Percentiles rank a stretch among this genome's conserved stretches.
These are phyloP conservation scores for Ophiodon elongatus DNA, from an alignment of 2,113 vertebrate genomes.

Conservation along the genomic window DNA sequence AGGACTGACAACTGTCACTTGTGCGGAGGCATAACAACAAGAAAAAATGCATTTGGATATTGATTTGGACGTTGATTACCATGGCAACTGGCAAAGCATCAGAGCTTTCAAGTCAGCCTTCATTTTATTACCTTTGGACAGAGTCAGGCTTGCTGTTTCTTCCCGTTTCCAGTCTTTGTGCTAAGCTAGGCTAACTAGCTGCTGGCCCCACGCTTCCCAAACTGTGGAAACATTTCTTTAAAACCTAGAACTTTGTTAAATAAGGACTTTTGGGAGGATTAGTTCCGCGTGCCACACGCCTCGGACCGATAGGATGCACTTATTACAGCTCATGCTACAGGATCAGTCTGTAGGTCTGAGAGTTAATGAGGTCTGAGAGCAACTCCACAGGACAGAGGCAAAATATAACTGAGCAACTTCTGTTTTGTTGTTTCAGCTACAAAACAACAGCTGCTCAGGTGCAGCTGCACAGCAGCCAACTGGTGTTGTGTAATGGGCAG, in stretches of 20 bases:
- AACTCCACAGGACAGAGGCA: not conserved
- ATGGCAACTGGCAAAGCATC: no score
- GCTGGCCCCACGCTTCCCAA: not conserved
- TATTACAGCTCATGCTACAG: not conserved
- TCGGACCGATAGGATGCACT: not conserved
- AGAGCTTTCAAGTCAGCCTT: no score
- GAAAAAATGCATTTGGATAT: no score
- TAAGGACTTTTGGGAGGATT: not conserved
- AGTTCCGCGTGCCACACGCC: not conserved
- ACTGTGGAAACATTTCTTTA: not conserved
- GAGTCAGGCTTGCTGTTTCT: not conserved
- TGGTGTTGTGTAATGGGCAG: constrained; percentile 19
- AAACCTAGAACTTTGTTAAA: no score
- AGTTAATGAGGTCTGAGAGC: not conserved
- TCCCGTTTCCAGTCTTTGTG: not conserved
- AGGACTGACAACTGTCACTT: not conserved
- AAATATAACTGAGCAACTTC: not conserved
- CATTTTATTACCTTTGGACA: no score
- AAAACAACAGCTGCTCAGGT: constrained; percentile 7
- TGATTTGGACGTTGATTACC: no score
- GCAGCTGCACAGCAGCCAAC: constrained; percentile 14
- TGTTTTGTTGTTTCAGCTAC: not conserved
- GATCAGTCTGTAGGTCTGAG: not conserved
- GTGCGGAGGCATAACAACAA: no score
- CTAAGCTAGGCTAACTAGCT: not conserved